Base-by-base conservation (phyloP, 2,113 vertebrate species). In the Euleptes europaea region DNA sequence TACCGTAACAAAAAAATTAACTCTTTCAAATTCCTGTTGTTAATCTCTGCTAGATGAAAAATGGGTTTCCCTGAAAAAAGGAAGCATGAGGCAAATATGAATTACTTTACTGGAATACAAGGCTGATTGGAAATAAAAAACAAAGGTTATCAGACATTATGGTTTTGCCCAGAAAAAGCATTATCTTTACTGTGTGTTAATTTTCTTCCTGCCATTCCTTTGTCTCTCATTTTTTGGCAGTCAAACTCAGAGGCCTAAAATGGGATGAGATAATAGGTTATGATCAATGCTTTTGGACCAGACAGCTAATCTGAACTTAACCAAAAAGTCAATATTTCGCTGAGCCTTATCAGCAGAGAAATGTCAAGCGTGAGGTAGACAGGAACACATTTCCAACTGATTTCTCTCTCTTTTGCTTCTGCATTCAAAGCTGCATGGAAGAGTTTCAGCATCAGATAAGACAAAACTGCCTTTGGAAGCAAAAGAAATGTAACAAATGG, bases 381-480 rank as follows among this genome's bases (percentile, higher is more conserved):
- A 92, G 6, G 82, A 93, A 93, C 92, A 95, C 88, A 93, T 94
- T 95, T 95, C 94, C 90, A 92, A 76, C 89, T 69, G 92, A 94
- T 93, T 94, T 94, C 78, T 94, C 77, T 71, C 94, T 92, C 87
- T 92, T 88, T 60, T 81, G 76, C 88, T 91, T 94, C 42, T 35
- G 74, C 12, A 8, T 94, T 95, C 89, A 95, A 95, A 95, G 92
- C 89, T 69, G 70, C 72, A 76, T 91, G 88, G 91, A 94, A 88
- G 91, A 94, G 65, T 94, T 95, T 96, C 91, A 94, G 77, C 90
- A 96, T 96, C 94, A 95, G 96, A 97, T 97, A 96, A 96, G 84
- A 92, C 94, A 96, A 97, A 95, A 93, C 28, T 81, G 73, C 76
- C 31, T 82, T 94, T 90, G 81, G 81, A 31, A 82, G 88, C 88